Conservation (phyloP, 1,140 invertebrate species). For the Gryon sp. region DNA sequence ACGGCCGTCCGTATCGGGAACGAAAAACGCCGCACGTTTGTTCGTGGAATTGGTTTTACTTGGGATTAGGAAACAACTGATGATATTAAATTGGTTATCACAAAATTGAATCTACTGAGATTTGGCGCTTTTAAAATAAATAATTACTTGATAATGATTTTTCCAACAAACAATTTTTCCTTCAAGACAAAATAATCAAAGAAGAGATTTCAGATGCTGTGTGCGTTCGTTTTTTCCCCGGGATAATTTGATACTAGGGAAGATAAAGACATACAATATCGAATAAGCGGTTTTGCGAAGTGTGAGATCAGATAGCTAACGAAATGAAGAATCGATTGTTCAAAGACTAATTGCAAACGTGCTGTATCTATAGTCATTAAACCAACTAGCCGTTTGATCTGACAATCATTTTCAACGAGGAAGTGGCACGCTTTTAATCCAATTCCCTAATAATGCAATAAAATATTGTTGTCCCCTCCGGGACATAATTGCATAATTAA, state of each 20-base stretch:
- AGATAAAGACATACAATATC: conserved; percentile 72
- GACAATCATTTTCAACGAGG: conserved; percentile 51
- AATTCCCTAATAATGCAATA: background rate
- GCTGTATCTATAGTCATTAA: conserved; percentile 46
- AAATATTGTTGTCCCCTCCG: conserved; percentile 9
- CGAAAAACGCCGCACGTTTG: background rate
- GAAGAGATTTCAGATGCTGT: conserved; percentile 65
- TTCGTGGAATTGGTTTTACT: conserved; percentile 5
- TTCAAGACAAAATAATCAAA: conserved; percentile 28
- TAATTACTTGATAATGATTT: conserved; percentile 17
- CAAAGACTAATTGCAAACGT: conserved; percentile 71
- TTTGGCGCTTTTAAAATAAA: conserved; percentile 31
- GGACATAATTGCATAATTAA: conserved; percentile 37
- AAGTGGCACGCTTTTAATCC: conserved; percentile 11
- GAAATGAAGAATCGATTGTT: conserved; percentile 70
- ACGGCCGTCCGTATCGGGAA: background rate
- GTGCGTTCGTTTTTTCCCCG: conserved; percentile 67
- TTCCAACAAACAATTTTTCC: conserved; percentile 21
- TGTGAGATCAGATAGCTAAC: conserved; percentile 68
- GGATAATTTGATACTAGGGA: conserved; percentile 74
- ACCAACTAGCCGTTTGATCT: conserved; percentile 40
- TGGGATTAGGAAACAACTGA: conserved; percentile 29
- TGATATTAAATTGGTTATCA: conserved; percentile 15
- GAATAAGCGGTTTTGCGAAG: conserved; percentile 39
- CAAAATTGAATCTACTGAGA: conserved; percentile 5